phyloP scores from a whole-genome alignment of 2,113 vertebrate genomes.

The Arvicanthis niloticus region DNA sequence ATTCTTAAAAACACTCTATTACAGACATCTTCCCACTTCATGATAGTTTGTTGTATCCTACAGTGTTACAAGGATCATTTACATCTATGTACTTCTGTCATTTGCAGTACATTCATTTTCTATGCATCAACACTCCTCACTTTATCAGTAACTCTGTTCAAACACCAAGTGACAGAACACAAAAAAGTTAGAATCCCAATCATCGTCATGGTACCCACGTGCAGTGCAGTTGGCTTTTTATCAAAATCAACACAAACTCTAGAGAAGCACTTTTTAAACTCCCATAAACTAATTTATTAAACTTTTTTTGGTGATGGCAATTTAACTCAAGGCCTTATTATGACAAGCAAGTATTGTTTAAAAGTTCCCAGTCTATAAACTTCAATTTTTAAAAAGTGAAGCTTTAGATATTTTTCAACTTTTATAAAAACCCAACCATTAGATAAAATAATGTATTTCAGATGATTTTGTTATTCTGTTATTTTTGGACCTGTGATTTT shows the following conservation, averaged over 20 bases:
- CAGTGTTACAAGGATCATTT: neutral
- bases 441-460: conserved; percentile 19
- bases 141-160: neutral
- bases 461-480: neutral
- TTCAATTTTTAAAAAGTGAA: conserved; percentile 45
- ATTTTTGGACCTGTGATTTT: neutral
- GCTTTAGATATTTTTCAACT: neutral
- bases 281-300: neutral
- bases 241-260: conserved; percentile 22
- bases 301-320: neutral
- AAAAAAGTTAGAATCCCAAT: neutral
- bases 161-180: neutral
- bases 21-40: neutral
- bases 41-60: neutral
- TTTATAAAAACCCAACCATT: neutral
- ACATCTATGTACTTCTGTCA: neutral
- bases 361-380: neutral
- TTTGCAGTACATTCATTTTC: neutral
- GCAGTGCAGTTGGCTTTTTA: conserved; percentile 1
- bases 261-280: conserved; percentile 29
- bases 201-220: neutral
- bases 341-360: neutral
- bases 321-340: neutral
- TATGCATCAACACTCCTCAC: neutral
- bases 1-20: conserved; percentile 16